A percentile compares a stretch with the other conserved stretches of the same genome.
Conservation (phyloP, 2,113 vertebrate genomes). For the Siniperca knerii region DNA sequence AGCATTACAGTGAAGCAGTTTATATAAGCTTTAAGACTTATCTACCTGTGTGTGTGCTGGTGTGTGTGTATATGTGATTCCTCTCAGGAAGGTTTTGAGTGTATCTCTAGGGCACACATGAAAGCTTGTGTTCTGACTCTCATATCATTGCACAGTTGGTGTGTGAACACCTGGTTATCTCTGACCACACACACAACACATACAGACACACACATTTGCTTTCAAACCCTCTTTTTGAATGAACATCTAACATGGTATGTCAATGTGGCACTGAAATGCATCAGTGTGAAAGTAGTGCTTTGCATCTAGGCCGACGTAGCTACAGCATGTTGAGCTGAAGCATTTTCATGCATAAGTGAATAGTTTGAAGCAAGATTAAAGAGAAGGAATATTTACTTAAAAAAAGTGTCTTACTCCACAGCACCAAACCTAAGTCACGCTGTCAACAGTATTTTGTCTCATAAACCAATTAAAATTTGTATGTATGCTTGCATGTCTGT, state of each 20-base stretch:
- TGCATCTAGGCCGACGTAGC: not conserved
- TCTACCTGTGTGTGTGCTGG: conserved; percentile 43
- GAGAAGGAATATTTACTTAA: conserved; percentile 11
- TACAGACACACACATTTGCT: conserved; percentile 16
- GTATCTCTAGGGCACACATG: conserved; percentile 69
- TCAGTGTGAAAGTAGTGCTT: conserved; percentile 1
- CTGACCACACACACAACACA: conserved; percentile 30
- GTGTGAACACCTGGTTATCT: conserved; percentile 67
- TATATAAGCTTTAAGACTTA: conserved; percentile 46
- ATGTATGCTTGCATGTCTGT: not conserved
- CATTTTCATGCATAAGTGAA: conserved; percentile 5
- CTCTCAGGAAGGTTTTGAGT: conserved; percentile 54
- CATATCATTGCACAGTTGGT: conserved; percentile 56
- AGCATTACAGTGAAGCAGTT: conserved; percentile 41
- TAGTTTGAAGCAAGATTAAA: conserved; percentile 17
- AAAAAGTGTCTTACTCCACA: not conserved
- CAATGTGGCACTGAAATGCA: conserved; percentile 7
- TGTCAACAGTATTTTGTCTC: not conserved
- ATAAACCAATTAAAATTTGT: not conserved
- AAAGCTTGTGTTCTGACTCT: conserved; percentile 68
- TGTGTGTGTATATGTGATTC: conserved; percentile 1
- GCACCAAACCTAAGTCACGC: not conserved
- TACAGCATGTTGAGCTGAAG: conserved; percentile 2
- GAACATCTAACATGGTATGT: not conserved
- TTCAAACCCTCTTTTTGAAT: conserved; percentile 36